These are phyloP conservation scores for Drosophila subsilvestris DNA, from an alignment of 2,888 invertebrate genomes.

Conservation along the genomic window DNA sequence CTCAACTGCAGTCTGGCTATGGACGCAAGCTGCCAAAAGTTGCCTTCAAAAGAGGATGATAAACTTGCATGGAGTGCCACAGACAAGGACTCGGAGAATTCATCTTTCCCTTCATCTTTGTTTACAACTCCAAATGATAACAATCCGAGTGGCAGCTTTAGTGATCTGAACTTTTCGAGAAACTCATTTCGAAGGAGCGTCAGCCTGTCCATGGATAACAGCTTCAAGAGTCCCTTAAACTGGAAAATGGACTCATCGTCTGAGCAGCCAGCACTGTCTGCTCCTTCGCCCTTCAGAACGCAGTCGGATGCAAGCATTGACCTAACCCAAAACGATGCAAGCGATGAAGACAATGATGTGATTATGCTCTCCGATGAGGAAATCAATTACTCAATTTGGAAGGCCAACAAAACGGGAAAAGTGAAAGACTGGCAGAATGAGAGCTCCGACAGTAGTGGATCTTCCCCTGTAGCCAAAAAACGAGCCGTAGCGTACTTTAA, in stretches of 20 bases:
- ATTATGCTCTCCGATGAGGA: slow-evolving; percentile 86
- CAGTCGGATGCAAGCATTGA: slow-evolving; percentile 67
- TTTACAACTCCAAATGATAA: neutral
- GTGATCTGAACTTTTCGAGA: slow-evolving; percentile 36
- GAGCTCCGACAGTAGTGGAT: slow-evolving; percentile 4
- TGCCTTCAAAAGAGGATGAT: neutral
- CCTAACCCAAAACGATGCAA: slow-evolving; percentile 61
- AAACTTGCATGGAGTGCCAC: neutral
- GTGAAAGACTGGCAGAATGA: slow-evolving; percentile 2
- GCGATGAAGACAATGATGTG: slow-evolving; percentile 81
- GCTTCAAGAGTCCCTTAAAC: slow-evolving; percentile 49
- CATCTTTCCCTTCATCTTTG: slow-evolving; percentile 4
- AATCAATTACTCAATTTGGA: slow-evolving; percentile 87
- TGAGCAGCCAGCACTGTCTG: slow-evolving; percentile 2
- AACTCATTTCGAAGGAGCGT: slow-evolving; percentile 43
- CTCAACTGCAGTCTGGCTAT: slow-evolving; percentile 3
- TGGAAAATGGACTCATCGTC: slow-evolving; percentile 27
- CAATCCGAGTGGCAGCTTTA: slow-evolving; percentile 19
- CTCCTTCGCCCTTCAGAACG: neutral
- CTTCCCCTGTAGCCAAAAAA: slow-evolving; percentile 21
- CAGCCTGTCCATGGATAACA: slow-evolving; percentile 35
- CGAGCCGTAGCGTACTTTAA: slow-evolving; percentile 51
- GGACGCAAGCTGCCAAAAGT: neutral
- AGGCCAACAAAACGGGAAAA: slow-evolving; percentile 64
- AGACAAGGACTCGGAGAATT: slow-evolving; percentile 4